Conservation (phyloP, 2,797 vertebrate genomes). For the Rhincodon typus region DNA sequence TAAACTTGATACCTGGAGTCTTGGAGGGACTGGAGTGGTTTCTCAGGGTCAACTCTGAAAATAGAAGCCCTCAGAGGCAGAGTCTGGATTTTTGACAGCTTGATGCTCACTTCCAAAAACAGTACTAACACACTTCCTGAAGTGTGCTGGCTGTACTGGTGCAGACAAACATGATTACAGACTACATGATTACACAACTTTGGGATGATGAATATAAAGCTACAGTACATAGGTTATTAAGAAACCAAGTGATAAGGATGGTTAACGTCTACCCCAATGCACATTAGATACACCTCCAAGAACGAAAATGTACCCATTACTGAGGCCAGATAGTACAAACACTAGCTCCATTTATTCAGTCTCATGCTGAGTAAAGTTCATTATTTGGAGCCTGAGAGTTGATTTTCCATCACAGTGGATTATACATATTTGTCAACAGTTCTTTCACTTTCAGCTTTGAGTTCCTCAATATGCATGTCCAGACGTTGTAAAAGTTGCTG, state of each 20-base stretch:
- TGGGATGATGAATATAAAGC: background rate
- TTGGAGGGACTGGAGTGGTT: background rate
- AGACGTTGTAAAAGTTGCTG: constrained; percentile 69
- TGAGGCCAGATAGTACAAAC: background rate
- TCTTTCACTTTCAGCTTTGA: constrained; percentile 66
- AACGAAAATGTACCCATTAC: background rate
- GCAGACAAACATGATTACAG: background rate
- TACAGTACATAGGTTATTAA: background rate
- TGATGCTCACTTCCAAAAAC: background rate
- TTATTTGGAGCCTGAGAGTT: background rate
- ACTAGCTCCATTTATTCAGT: background rate
- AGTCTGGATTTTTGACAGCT: background rate
- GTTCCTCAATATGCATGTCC: constrained; percentile 73
- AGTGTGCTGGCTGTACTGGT: too few species aligned
- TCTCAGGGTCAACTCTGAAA: background rate
- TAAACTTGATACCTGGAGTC: background rate
- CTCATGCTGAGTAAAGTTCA: background rate
- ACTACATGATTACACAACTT: background rate
- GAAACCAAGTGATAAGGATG: background rate
- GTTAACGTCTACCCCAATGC: background rate
- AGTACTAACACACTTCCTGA: background rate
- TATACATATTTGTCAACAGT: constrained; percentile 65
- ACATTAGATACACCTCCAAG: background rate
- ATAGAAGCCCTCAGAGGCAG: background rate
- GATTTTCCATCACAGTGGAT: background rate